Base-by-base conservation (phyloP, 2,888 invertebrate genomes). In the Tortrix viridana region DNA sequence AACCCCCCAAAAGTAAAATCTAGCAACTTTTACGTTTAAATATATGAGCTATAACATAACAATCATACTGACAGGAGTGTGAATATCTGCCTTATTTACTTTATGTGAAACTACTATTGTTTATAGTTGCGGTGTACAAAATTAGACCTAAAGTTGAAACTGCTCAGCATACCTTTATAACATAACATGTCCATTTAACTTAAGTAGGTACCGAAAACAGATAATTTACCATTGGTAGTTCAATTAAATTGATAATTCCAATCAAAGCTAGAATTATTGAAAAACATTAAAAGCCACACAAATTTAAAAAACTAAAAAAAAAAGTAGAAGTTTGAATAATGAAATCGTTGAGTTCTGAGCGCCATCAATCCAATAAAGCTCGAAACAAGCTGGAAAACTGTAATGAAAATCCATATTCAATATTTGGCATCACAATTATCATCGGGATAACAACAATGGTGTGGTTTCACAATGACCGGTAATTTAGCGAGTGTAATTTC, bases 101-200 rank as follows among this genome's bases (percentile, higher is more conserved):
- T 86, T 82, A 86, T 82, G 83, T 83, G 81, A 82, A 81, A 82
- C 74, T 84, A 32, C 32, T 83, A 87, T 89, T 88, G 88, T 84
- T 88, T 86, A 88, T 88, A 87, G 85, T 78, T 79, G 72, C 71
- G 79, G 77, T 76, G 81, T 86, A 82, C 72, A 78, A 75, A 85
- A 88, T 80, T 85, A 78, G 74, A 70, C 69, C 23, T 9, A 44
- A 5, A 7, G 12, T 5, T 4, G 3, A n/a, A 43, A 9, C n/a
- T 43, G 12, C 22, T 26, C 9, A 9, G 26, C 7, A 5, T 26
- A 9, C 9, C 26, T 9, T 26, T n/a, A n/a, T n/a, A n/a, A 6
- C 26, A 9, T 26, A 26, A 9, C 12, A 26, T 26, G 9, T 12
- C 12, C n/a, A n/a, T n/a, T n/a, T n/a, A n/a, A n/a, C n/a, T n/a